Base-by-base conservation (phyloP, 2,113 vertebrate species). In the Neotoma lepida region DNA sequence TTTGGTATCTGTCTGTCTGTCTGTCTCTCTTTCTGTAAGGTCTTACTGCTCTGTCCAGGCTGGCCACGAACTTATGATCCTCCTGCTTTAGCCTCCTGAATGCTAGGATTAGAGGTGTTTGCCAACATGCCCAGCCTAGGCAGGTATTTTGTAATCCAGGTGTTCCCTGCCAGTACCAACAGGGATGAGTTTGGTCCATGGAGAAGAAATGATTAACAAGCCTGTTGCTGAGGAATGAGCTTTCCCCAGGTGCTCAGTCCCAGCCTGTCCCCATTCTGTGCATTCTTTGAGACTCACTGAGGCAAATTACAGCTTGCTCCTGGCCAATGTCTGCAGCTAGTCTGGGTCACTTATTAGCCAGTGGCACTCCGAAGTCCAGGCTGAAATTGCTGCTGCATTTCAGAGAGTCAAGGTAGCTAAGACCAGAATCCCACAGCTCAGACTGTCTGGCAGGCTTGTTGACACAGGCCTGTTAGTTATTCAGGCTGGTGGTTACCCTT, bases 311-410 rank as follows among this genome's bases (percentile, higher is more conserved):
- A 10, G 51, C 90, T 54, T 28, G 49, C 35, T 73, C n/a, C 22
- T 30, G 70, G 51, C 33, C 10, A 14, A 41, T 91, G 76, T 77
- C 33, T 63, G 24, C 6, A 9, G 61, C 78, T 15, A 0, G 64
- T 14, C 28, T n/a, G 2, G 90, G 74, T 88, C 77, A 70, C 56
- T 90, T n/a, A n/a, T 93, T 76, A 93, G 86, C 86, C 30, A 24
- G 9, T 58, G 39, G 66, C 30, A 2, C 80, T 68, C 49, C 17
- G 2, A n/a, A 86, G 63, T n/a, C 77, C 71, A 20, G 6, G 0
- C 58, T 51, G 18, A 77, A 8, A 49, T 7, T n/a, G 12, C 84
- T 81, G 85, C 66, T 41, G 41, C 8, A 4, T 26, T n/a, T 64
- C 35, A 70, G 51, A 35, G 30, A 24, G 18, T 12, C 3, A 4